Percentiles rank a stretch among this genome's conserved stretches.
These are phyloP conservation scores for Falco concolor DNA, from an alignment of 2,797 vertebrate species.

Conservation along the genomic window DNA sequence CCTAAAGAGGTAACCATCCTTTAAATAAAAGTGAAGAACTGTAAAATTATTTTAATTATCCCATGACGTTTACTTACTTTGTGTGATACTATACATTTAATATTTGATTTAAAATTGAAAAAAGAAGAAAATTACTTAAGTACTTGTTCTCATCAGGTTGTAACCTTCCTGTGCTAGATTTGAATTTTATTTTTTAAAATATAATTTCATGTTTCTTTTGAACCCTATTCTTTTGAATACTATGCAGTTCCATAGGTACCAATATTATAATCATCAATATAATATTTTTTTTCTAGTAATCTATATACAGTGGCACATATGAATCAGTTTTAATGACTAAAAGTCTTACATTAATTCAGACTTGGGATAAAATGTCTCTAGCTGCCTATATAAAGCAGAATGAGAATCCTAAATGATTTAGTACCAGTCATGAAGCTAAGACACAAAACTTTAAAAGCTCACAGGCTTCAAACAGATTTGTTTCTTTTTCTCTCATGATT, in stretches of 20 bases:
- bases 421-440: not conserved
- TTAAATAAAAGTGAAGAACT: not conserved
- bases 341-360: slow-evolving; percentile 23
- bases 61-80: not conserved
- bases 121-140: not conserved
- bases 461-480: not conserved
- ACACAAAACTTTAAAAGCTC: not conserved
- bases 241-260: not conserved
- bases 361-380: not conserved
- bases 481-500: not conserved
- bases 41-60: not conserved
- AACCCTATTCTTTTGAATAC: not conserved
- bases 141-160: not conserved
- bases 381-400: slow-evolving; percentile 33
- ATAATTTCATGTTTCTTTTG: slow-evolving; percentile 11
- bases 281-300: not conserved
- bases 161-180: not conserved
- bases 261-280: not conserved
- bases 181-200: not conserved
- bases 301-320: not conserved
- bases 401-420: slow-evolving; percentile 4
- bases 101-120: not conserved
- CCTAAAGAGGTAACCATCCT: not conserved
- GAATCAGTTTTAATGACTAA: slow-evolving; percentile 31
- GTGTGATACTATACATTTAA: not conserved